Percentiles rank a stretch among this genome's conserved stretches.
phyloP scores from a whole-genome alignment of 2,113 vertebrate species.

The Odontesthes bonariensis region DNA sequence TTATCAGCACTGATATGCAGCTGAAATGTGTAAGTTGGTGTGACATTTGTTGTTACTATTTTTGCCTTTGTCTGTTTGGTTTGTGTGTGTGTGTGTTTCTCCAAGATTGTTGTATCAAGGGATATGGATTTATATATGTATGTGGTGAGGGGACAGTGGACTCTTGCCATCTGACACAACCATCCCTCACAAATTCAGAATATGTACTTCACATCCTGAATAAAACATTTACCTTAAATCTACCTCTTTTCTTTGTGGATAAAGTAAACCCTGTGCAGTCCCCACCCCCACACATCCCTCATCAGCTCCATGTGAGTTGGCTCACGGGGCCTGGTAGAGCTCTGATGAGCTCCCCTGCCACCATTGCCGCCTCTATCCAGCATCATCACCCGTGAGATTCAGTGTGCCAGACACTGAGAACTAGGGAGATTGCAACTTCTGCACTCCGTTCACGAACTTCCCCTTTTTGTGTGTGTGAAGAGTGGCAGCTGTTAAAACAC shows the following conservation, averaged over 20 bases:
- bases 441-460: conserved; percentile 44
- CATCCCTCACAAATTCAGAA: conserved; percentile 9
- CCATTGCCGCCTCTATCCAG: conserved; percentile 2
- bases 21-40: conserved; percentile 14
- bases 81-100: conserved; percentile 20
- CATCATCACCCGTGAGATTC: conserved; percentile 51
- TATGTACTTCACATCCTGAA: conserved; percentile 23
- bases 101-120: background rate
- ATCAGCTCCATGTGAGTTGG: conserved; percentile 53
- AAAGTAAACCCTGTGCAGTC: conserved; percentile 25
- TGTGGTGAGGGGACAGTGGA: too few species aligned
- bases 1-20: conserved; percentile 47
- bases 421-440: conserved; percentile 44
- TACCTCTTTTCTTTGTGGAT: conserved; percentile 24
- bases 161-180: too few species aligned
- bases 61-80: conserved; percentile 1
- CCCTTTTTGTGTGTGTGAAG: conserved; percentile 59
- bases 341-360: conserved; percentile 60
- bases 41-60: conserved; percentile 33
- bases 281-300: conserved; percentile 38
- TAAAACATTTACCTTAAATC: conserved; percentile 22
- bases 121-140: background rate
- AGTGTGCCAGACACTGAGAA: conserved; percentile 30
- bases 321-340: conserved; percentile 40
- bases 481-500: conserved; percentile 84